Base-by-base conservation (phyloP, 1,140 invertebrate species). In the Sminthurides bifidus region DNA sequence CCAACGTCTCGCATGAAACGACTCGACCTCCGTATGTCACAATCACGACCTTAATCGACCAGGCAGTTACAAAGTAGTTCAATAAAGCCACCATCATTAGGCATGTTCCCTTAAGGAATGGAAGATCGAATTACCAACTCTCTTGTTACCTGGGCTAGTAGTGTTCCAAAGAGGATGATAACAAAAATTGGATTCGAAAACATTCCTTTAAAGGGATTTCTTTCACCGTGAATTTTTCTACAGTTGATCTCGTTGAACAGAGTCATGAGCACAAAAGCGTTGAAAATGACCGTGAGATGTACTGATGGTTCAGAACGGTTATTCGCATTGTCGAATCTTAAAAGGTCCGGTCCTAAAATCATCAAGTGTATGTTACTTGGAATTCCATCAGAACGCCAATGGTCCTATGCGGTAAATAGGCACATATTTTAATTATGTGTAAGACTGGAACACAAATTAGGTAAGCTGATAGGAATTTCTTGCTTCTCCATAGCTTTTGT, bases 251-350 rank as follows among this genome's bases (percentile, higher is more conserved):
- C 81, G 68, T 84, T 83, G 70, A 81, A 83, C 15, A 83, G 71
- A 2, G 81, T 83, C 81, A 84, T 83, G 74, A 84, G 76, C 45
- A 83, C 81, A 70, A 83, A 83, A 3, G 77, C 73, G 67, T 83
- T 84, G 71, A 83, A 83, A 55, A 83, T 79, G 56, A 83, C 76
- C 12, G 81, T 83, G 66, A 83, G 81, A 69, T 84, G 81, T 63
- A 75, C 69, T 1, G 76, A 72, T 12, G 78, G 79, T 15, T 72
- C 70, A 8, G 73, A 66, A 46, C 73, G 71, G 21, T 75, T 46
- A 14, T 65, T 63, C 8, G 70, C 70, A 57, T 70, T 66, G 43
- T 80, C 77, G 54, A 81, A 75, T 60, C 75, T 75, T 63, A 82
- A 74, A 29, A 79, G 60, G 21, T 67, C 54, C 41, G 75, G 68